phyloP scores from a whole-genome alignment of 1,140 invertebrate genomes.

The Wiebesia pumilae region DNA sequence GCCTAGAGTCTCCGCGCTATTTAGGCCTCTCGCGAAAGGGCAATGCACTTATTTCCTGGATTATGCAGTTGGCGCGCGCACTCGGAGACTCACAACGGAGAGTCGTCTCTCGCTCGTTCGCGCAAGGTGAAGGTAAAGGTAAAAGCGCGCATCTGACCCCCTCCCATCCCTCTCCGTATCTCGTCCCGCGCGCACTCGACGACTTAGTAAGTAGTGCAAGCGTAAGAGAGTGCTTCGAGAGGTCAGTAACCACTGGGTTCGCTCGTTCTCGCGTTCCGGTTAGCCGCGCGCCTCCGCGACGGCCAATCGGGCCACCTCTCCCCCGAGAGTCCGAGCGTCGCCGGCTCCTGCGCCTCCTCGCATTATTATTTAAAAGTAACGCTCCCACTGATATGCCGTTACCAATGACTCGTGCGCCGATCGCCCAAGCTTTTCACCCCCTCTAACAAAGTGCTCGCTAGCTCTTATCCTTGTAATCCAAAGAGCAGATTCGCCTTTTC shows the following conservation, averaged over 20 bases:
- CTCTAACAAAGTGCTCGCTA: neutral
- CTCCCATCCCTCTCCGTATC: slow-evolving; percentile 4
- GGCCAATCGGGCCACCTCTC: slow-evolving; percentile 59
- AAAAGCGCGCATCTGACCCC: slow-evolving; percentile 35
- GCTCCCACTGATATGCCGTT: slow-evolving; percentile 63
- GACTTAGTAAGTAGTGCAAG: slow-evolving; percentile 76
- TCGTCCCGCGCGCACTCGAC: slow-evolving; percentile 36
- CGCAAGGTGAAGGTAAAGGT: slow-evolving; percentile 71
- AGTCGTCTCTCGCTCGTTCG: slow-evolving; percentile 22
- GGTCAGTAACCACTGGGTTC: slow-evolving; percentile 72
- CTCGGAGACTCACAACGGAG: too few relatives aligned
- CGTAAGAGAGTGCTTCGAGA: slow-evolving; percentile 72
- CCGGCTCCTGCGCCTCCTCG: slow-evolving; percentile 18
- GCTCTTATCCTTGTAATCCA: neutral
- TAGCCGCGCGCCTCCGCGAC: slow-evolving; percentile 62
- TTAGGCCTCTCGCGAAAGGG: slow-evolving; percentile 40
- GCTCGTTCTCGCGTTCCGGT: slow-evolving; percentile 68
- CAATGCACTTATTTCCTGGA: slow-evolving; percentile 54
- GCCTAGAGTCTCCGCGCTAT: slow-evolving; percentile 5
- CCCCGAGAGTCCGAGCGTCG: neutral
- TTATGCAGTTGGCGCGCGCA: slow-evolving; percentile 51
- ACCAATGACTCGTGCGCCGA: slow-evolving; percentile 9
- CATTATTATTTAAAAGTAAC: slow-evolving; percentile 68
- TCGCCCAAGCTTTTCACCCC: neutral
- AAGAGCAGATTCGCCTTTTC: neutral